Percentiles rank a stretch among this genome's conserved stretches.
phyloP scores from a whole-genome alignment of 2,113 vertebrate genomes.

The Eidolon helvum region DNA sequence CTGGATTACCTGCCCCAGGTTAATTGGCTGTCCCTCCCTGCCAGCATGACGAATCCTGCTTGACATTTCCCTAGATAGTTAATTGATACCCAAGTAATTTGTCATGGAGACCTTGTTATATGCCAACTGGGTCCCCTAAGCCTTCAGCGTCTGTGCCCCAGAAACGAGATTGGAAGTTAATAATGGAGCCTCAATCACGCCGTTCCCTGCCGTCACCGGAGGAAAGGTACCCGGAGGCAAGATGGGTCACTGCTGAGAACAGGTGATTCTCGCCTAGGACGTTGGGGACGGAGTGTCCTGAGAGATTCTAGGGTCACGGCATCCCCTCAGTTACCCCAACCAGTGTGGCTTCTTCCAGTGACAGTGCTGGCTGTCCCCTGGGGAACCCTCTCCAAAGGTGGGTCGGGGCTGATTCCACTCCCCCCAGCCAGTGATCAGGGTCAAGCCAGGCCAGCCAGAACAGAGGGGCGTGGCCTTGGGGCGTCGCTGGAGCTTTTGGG shows the following conservation, averaged over 20 bases:
- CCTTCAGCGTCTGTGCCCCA: conserved; percentile 68
- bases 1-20: not conserved
- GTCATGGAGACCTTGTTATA: conserved; percentile 71
- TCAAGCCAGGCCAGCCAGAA: not conserved
- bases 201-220: not conserved
- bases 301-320: not conserved
- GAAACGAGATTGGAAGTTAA: conserved; percentile 70
- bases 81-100: conserved; percentile 73
- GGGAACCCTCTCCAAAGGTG: not conserved
- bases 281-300: not conserved
- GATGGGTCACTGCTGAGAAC: not conserved
- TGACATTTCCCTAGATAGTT: conserved; percentile 72
- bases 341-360: not conserved
- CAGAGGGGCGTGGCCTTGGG: accelerated
- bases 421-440: not conserved
- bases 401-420: not conserved
- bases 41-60: conserved; percentile 21
- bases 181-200: conserved; percentile 47
- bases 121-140: conserved; percentile 73
- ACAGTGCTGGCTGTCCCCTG: not conserved
- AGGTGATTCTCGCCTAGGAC: not conserved
- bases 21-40: conserved; percentile 40
- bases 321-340: not conserved
- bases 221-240: not conserved
- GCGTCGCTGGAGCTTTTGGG: not conserved